Percentiles rank a stretch among this genome's conserved stretches.
Conservation (phyloP, 2,888 invertebrate species). For the Phyllotreta striolata region DNA sequence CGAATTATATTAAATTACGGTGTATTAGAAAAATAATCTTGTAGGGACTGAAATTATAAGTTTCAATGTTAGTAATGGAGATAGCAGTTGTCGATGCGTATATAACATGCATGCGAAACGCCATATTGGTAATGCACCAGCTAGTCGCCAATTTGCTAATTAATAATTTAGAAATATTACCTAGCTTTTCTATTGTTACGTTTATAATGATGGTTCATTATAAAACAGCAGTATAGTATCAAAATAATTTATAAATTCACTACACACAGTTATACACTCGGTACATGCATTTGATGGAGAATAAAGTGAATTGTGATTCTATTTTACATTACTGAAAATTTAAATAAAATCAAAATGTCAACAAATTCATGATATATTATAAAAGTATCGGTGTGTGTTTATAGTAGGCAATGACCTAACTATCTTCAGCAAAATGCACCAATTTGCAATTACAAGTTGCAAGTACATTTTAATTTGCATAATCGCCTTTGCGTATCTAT, state of each 20-base stretch:
- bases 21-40: background rate
- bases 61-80: slow-evolving; percentile 5
- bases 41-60: background rate
- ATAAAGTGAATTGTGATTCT: no score
- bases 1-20: slow-evolving; percentile 13
- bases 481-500: slow-evolving; percentile 20
- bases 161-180: background rate
- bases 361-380: no score
- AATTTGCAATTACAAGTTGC: slow-evolving; percentile 26
- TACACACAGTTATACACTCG: no score
- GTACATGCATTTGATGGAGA: no score
- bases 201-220: no score
- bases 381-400: no score
- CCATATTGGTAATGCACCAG: slow-evolving; percentile 11
- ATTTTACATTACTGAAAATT: no score
- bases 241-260: no score
- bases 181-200: no score
- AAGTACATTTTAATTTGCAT: slow-evolving; percentile 24
- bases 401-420: background rate
- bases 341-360: no score
- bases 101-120: background rate
- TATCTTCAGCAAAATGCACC: slow-evolving; percentile 16
- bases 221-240: no score
- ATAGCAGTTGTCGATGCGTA: background rate
- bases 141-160: slow-evolving; percentile 7